Evolutionary conservation across 2,888 invertebrate species (phyloP), one percentile per base, ranked within the genome.

Genomic region (Meandrusa payeni): DNA sequence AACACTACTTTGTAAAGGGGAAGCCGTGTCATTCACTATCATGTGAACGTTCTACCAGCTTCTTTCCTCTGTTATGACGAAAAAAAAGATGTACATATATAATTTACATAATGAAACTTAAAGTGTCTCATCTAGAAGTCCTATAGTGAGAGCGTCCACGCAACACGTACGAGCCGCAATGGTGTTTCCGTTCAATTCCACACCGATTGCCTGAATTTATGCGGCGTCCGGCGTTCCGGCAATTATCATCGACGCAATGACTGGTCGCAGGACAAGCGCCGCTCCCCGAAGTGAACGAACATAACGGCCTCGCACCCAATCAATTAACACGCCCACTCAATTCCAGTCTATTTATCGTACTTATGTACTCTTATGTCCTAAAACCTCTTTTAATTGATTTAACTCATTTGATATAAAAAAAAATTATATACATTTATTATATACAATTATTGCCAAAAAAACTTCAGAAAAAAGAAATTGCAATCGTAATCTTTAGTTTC

Each of bases 191-290:
- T 71, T 77, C 70, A 75, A 74, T 78, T 76, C 69, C 69, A 64
- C 68, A 57, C 68, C 75, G 68, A 80, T 77, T 69, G 71, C 54
- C 67, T 47, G 73, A 69, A 75, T 76, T 71, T 70, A 72, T 67
- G 69, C 71, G 67, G 64, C 61, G 61, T 56, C 61, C 66, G 67
- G 63, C 62, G 55, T 54, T 61, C 65, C 48, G 64, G 67, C 80
- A 82, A 82, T 85, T 82, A 85, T 80, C 80, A 82, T 81, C 74
- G 74, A 72, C 69, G 74, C 75, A 73, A 76, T 77, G 79, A 74
- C 71, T 69, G 68, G 57, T 64, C 72, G 55, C 63, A 76, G 79
- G 76, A 76, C 77, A 73, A 75, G 71, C 73, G 62, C 55, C 61
- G 61, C 58, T 51, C 64, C 62, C 56, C 52, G 55, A 54, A 53